Evolutionary conservation across 1,140 invertebrate genomes (phyloP), one percentile per base, ranked within the genome.

Genomic region (Drosophila arawakana): DNA sequence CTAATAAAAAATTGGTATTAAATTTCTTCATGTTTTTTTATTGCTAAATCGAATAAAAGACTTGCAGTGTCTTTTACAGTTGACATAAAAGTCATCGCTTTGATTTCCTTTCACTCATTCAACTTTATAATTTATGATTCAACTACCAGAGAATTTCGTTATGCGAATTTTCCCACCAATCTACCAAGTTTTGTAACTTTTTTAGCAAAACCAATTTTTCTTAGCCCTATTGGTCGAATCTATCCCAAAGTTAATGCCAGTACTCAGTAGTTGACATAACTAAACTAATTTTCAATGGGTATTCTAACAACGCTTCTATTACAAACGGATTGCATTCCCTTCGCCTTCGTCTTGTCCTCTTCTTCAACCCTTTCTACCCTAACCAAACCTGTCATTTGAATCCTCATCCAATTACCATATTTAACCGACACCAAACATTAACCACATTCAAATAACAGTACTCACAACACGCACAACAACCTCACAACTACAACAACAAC

Each of bases 401-500:
- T 54, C 67, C 61, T 70, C 55, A 73, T 72, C 75, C 66, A 47
- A 72, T 65, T 43, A 82, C 76, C 80, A 37, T 46, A 67, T 71
- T 66, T 76, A 68, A 82, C 76, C 80, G 13, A 34, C 41, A 58
- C 44, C 54, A n/a, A 30, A 37, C 68, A 71, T 55, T 69, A 62
- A 86, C 52, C 81, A 70, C 63, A 43, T 49, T 62, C 74, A 76
- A 18, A 35, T 50, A 52, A 59, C 70, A 73, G 65, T 55, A 54
- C 50, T 11, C 50, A 54, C 50, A 15, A 54, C 34, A 35, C 73
- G 50, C 59, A 54, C 73, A 69, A 50, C 77, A 69, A 34, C 55
- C 68, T 76, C 49, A 76, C 75, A 71, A 37, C 73, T 58, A 60
- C 68, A 86, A 66, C 75, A 52, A 52, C 63, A 72, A 50, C 69